Percentiles rank a stretch among this genome's conserved stretches.
phyloP scores from a whole-genome alignment of 2,113 vertebrate genomes.

The Carettochelys insculpta region DNA sequence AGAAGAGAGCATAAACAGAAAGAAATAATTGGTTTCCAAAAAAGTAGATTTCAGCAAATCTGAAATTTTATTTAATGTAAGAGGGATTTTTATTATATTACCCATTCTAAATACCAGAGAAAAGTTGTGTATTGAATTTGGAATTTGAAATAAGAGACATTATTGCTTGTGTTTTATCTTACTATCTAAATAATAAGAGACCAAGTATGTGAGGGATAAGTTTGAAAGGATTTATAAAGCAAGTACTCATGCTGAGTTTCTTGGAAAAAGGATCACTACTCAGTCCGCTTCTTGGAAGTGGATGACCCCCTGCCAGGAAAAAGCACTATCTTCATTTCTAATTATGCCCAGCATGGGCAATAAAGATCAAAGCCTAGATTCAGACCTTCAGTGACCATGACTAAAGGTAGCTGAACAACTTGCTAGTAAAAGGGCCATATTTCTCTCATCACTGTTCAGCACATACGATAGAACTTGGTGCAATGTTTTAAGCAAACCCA shows the following conservation, averaged over 20 bases:
- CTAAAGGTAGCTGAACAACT: no score
- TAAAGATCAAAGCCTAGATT: not conserved
- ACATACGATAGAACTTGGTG: not conserved
- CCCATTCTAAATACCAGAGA: not conserved
- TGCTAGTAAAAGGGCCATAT: not conserved
- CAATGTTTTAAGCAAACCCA: not conserved
- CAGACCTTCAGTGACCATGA: not conserved
- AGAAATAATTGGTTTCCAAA: not conserved
- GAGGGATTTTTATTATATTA: not conserved
- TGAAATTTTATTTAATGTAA: not conserved
- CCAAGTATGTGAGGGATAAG: not conserved
- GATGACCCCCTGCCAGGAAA: not conserved
- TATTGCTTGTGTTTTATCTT: not conserved
- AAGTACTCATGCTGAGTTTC: not conserved
- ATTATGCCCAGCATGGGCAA: not conserved
- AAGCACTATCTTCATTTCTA: not conserved
- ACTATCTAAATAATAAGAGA: not conserved
- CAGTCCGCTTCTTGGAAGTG: rapidly evolving
- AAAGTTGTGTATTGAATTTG: not conserved
- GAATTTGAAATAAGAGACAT: not conserved
- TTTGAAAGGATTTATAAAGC: not conserved
- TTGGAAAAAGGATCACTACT: not conserved
- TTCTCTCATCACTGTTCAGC: not conserved
- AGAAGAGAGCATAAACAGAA: not conserved
- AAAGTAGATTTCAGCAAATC: not conserved